Base-by-base conservation (phyloP, 2,888 invertebrate genomes). In the Leptinotarsa haldemani region DNA sequence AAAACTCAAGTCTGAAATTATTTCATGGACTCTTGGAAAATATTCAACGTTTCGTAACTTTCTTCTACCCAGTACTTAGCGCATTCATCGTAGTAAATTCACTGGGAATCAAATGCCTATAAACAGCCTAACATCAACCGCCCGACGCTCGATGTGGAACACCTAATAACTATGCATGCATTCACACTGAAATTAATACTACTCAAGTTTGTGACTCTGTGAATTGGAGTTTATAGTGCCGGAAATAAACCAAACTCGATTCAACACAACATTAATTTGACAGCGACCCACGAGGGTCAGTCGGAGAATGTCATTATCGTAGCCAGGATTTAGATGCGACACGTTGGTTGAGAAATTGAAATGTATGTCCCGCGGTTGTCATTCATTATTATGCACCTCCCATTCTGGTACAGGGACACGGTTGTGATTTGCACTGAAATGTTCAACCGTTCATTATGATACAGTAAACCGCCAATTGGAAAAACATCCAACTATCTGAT, bases 181-280 rank as follows among this genome's bases (percentile, higher is more conserved):
- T 47, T 56, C 16, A 56, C 67, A 67, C 53, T 40, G 67, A 53
- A 52, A 68, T 58, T 47, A 46, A 56, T 56, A 68, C 56, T 22
- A 68, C 46, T 68, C 68, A 68, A 68, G 68, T 68, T 56, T 7
- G 30, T 20, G 56, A 58, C 53, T 61, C 61, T 46, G 22, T 18
- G 18, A 18, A 7, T 56, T 56, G 56, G 46, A 68, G 47, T 68
- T 68, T 56, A 68, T 68, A 61, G 56, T 68, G 46, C 56, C 68
- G 56, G 68, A 52, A 68, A 46, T 56, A 25, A 46, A 68, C 68
- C 30, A 48, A 56, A 68, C 68, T 56, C 40, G 47, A 68, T 46
- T 56, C 52, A 67, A 67, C 67, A 66, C 67, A 67, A 53, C 68
- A 68, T 68, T 68, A 56, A 68, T 68, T 53, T 56, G 56, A 68